phyloP scores from a whole-genome alignment of 2,113 vertebrate species.

The Elephas maximus region DNA sequence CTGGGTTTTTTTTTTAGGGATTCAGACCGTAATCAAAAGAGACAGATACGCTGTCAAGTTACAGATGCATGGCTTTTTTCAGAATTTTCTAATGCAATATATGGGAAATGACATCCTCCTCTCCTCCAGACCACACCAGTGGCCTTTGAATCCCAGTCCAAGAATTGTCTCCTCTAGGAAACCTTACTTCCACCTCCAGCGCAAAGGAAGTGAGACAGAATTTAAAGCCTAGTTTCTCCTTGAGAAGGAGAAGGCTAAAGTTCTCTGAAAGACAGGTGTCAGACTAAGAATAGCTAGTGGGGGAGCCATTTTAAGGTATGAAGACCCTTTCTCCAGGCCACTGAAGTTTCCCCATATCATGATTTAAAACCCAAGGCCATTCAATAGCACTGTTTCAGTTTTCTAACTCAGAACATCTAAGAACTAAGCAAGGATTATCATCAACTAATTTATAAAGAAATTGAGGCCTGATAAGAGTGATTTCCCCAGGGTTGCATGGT shows the following conservation, averaged over 20 bases:
- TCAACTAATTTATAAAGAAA: neutral
- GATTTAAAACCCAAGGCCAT: neutral
- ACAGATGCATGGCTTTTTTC: neutral
- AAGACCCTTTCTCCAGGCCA: neutral
- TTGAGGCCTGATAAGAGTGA: neutral
- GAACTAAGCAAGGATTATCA: neutral
- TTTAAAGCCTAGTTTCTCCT: neutral
- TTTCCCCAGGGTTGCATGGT: neutral
- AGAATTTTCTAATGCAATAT: neutral
- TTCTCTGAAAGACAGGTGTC: neutral
- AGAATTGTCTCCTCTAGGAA: neutral
- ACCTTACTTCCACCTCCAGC: too few relatives aligned
- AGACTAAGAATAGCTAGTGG: neutral
- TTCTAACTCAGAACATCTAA: neutral
- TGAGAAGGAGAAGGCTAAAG: neutral
- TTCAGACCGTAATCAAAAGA: neutral
- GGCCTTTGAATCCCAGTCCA: neutral
- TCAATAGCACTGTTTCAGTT: neutral
- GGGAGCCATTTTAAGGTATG: fast-evolving
- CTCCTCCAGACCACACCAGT: neutral
- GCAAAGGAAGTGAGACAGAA: fast-evolving
- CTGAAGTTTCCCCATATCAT: neutral
- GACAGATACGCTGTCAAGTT: neutral
- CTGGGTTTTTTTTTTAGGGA: neutral
- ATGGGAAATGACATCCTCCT: neutral